A percentile compares a stretch with the other conserved stretches of the same genome.
phyloP scores from a whole-genome alignment of 2,113 vertebrate species.

The Tachysurus fulvidraco region DNA sequence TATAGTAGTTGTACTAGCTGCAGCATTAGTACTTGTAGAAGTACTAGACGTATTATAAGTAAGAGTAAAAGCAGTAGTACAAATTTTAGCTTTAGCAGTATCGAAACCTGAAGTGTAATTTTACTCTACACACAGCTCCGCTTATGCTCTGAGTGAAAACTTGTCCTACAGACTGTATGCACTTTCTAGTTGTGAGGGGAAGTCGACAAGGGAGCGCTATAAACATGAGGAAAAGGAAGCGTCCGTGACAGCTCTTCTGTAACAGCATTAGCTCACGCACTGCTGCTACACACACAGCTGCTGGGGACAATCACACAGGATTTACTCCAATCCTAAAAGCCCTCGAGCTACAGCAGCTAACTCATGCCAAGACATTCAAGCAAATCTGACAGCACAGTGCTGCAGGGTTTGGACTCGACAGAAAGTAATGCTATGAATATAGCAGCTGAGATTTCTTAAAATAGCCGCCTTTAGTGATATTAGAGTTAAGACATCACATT shows the following conservation, averaged over 20 bases:
- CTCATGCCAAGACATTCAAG: slow-evolving; percentile 26
- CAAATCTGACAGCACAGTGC: slow-evolving; percentile 20
- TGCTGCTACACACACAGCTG: slow-evolving; percentile 20
- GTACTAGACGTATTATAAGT: too few species aligned
- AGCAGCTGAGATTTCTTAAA: slow-evolving; percentile 12
- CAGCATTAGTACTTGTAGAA: too few species aligned
- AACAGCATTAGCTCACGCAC: slow-evolving; percentile 34
- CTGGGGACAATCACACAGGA: slow-evolving; percentile 35
- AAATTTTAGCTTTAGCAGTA: too few species aligned
- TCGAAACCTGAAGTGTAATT: too few species aligned
- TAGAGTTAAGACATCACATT: slow-evolving; percentile 6
- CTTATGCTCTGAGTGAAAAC: too few species aligned
- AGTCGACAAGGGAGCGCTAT: background rate
- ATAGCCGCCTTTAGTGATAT: slow-evolving; percentile 13
- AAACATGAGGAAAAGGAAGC: background rate
- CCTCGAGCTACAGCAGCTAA: slow-evolving; percentile 19
- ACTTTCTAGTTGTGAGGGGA: background rate
- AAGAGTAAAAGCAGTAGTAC: too few species aligned
- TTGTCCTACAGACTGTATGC: background rate
- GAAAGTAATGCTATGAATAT: slow-evolving; percentile 18
- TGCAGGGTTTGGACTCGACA: slow-evolving; percentile 20
- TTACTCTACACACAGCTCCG: background rate
- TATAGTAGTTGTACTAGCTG: too few species aligned
- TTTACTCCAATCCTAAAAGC: slow-evolving; percentile 33
- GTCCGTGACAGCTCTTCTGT: slow-evolving; percentile 22